Base-by-base conservation (phyloP, 2,797 vertebrate genomes). In the Ctenosaura bakeri region DNA sequence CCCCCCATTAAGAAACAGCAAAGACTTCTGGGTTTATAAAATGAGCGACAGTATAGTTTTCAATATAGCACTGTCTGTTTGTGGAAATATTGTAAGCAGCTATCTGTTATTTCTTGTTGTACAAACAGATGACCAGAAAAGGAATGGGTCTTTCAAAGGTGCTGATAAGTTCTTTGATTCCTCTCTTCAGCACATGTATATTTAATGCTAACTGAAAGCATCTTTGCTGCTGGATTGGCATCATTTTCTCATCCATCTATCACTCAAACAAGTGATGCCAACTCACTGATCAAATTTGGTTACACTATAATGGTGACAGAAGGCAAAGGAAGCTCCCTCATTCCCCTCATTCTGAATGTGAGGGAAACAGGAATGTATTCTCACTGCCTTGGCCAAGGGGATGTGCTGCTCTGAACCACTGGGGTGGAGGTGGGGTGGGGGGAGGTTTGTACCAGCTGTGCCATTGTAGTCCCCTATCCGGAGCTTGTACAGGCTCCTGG, bases 391-490 rank as follows among this genome's bases (percentile, higher is more conserved):
- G 66, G 29, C 66, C 26, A 14, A 71, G 22, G 32, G 5, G 66
- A 38, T n/a, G 46, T 9, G 50, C 42, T 69, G 32, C 66, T 29
- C 26, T 26, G 12, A 35, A 12, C 71, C 85, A 7, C 26, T 26
- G 32, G 54, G 18, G 13, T 26, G 20, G 79, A 22, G 32, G 5
- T 7, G 64, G n/a, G 32, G 4, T 29, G 22, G 64, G 22, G 29
- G 18, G 50, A 50, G 81, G 2, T 5, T 3, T 88, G 90, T 90
- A 99, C 99, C 99, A 64, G 99, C 98, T 0, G 99, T 99, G 96
- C 99, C 99, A 0, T 99, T 99, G 97, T 99, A 99, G 94, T 98
- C 97, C 93, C 99, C 99, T 87, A 99, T 97, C 59, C 98, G 96
- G 89, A 99, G 98, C 95, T 99, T 99, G 97, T 99, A 99, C 32